Evolutionary conservation across 2,113 vertebrate species (phyloP), one percentile per base, ranked within the genome.

Genomic region (Poicephalus meyeri): DNA sequence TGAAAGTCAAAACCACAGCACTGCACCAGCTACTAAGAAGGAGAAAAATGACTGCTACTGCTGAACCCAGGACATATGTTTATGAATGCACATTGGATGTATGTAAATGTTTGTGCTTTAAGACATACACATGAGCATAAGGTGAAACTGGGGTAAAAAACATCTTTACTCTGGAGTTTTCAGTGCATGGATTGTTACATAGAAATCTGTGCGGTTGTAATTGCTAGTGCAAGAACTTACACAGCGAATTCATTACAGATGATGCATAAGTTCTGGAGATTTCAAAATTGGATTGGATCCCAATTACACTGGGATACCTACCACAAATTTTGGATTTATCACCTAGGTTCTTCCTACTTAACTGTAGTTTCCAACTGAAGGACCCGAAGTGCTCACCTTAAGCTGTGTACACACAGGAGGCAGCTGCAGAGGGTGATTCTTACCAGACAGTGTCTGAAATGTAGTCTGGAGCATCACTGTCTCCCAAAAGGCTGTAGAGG

Each of bases 211-310:
- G 21, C 21, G 28, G 13, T 15, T 65, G 17, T n/a, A 10, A 7
- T 0, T 29, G 7, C 21, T 10, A 21, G 26, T 39, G 13, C 16
- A 63, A 44, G 19, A 39, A 29, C 7, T 64, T 33, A 4, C 0
- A 6, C 8, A 80, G n/a, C 33, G 66, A 60, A 21, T 56, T 56
- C 19, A 18, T 33, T 88, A 10, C 0, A 2, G 71, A 47, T 3
- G 5, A 69, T 69, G 7, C 14, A 23, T 7, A 4, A 23, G 35
- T 16, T 68, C 58, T 82, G 35, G 44, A 76, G 23, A 29, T 39
- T 7, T 50, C 21, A 42, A 53, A 80, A 16, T 4, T 29, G 18
- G 4, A 29, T 42, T 49, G 17, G 6, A 24, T 76, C 28, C 8
- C 5, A 41, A 17, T 46, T 60, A 50, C 6, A 1, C 3, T 58